phyloP scores from a whole-genome alignment of 2,797 vertebrate genomes.

The Picus viridis region DNA sequence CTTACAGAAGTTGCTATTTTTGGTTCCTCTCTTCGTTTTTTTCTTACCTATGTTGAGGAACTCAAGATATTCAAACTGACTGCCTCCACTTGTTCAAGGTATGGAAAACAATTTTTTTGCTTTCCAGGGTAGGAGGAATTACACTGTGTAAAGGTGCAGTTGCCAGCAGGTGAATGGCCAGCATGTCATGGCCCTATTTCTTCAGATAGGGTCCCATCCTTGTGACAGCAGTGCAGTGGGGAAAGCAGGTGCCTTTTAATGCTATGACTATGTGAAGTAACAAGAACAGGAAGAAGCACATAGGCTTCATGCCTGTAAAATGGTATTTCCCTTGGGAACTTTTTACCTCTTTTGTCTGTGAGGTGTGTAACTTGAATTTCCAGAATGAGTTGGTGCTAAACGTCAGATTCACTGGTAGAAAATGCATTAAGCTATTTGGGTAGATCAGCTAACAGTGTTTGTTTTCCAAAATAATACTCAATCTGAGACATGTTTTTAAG shows the following conservation, averaged over 20 bases:
- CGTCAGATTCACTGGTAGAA: neutral
- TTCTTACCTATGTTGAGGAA: neutral
- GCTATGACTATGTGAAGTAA: neutral
- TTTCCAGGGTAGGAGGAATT: neutral
- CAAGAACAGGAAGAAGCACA: neutral
- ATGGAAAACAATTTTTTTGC: neutral
- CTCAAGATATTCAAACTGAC: neutral
- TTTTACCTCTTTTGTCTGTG: neutral
- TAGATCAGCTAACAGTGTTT: neutral
- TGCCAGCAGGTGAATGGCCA: neutral
- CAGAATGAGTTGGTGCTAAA: neutral
- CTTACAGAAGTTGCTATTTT: constrained; percentile 30
- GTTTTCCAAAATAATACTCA: constrained; percentile 5
- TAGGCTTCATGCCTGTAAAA: neutral
- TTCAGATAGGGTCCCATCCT: rapidly evolving
- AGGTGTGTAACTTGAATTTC: neutral
- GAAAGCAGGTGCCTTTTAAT: neutral
- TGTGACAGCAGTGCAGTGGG: neutral
- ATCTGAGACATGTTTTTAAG: neutral
- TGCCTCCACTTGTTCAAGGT: neutral
- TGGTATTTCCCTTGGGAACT: neutral
- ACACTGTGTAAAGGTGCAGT: rapidly evolving
- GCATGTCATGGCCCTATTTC: neutral
- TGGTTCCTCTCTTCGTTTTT: constrained; percentile 20
- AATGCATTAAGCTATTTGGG: neutral